Percentiles rank a stretch among this genome's conserved stretches.
These are phyloP conservation scores for Procambarus virginalis DNA, from an alignment of 1,140 invertebrate genomes.

Conservation along the genomic window DNA sequence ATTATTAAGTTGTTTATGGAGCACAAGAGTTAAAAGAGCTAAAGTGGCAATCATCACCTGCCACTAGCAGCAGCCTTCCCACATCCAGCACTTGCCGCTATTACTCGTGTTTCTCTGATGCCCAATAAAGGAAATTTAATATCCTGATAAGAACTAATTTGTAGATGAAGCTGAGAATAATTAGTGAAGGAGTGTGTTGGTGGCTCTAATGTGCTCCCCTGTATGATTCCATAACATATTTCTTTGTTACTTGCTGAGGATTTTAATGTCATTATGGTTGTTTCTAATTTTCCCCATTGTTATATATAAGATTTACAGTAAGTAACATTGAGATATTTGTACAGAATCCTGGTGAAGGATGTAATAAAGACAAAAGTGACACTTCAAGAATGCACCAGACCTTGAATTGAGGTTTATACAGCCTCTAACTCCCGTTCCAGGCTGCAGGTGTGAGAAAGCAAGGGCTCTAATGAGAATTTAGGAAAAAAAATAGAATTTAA, in stretches of 20 bases:
- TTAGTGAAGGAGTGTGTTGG: constrained; percentile 38
- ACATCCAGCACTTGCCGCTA: constrained; percentile 44
- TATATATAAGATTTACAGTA: constrained; percentile 62
- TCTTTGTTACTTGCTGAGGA: constrained; percentile 57
- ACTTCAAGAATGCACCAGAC: constrained; percentile 54
- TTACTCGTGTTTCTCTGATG: constrained; percentile 33
- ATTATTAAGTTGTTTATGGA: constrained; percentile 78
- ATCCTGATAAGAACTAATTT: constrained; percentile 27
- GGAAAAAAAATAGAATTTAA: neutral
- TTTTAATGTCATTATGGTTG: constrained; percentile 64
- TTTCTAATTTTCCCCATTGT: constrained; percentile 64
- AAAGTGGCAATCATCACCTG: too few species aligned
- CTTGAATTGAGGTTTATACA: constrained; percentile 39
- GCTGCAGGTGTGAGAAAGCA: constrained; percentile 59
- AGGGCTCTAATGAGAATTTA: constrained; percentile 3
- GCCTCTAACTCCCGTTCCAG: constrained; percentile 41
- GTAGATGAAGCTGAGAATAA: constrained; percentile 33
- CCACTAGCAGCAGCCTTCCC: constrained; percentile 47
- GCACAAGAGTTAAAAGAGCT: constrained; percentile 24
- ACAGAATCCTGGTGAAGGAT: constrained; percentile 66
- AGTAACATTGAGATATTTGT: constrained; percentile 60
- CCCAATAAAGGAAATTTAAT: constrained; percentile 41
- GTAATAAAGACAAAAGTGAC: constrained; percentile 59
- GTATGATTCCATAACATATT: constrained; percentile 51
- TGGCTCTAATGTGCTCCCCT: constrained; percentile 28